Evolutionary conservation across 2,888 invertebrate species (phyloP).

Genomic region (Marronus borbonicus): DNA sequence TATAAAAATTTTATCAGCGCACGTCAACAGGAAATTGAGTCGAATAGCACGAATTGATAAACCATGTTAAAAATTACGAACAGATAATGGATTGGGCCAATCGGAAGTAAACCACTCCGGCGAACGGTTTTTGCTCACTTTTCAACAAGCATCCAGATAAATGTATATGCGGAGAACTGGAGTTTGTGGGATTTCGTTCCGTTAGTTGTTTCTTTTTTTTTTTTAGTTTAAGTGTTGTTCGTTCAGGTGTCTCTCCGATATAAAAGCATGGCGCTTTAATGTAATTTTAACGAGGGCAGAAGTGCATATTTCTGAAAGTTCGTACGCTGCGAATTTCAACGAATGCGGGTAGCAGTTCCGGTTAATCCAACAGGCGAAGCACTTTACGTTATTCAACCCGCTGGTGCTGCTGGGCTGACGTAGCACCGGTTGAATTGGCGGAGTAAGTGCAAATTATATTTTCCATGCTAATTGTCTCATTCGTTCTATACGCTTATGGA

Average conservation of each 20-base stretch:
- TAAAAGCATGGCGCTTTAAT: conserved; percentile 68
- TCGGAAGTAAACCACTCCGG: conserved; percentile 43
- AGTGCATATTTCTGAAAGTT: conserved; percentile 63
- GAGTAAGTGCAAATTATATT: conserved; percentile 57
- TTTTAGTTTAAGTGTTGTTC: conserved; percentile 56
- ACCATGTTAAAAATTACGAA: conserved; percentile 67
- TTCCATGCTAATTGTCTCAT: conserved; percentile 56
- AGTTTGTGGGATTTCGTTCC: conserved; percentile 46
- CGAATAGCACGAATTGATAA: conserved; percentile 67
- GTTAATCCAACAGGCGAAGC: conserved; percentile 54
- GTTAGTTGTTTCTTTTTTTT: conserved; percentile 62
- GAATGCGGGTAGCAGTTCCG: conserved; percentile 60
- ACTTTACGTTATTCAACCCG: conserved; percentile 53
- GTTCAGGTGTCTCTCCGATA: conserved; percentile 60
- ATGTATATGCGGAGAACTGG: neutral
- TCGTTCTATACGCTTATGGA: conserved; percentile 31
- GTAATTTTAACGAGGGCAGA: conserved; percentile 68
- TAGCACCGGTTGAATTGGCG: conserved; percentile 50
- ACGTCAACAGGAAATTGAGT: conserved; percentile 65
- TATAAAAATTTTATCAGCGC: conserved; percentile 58
- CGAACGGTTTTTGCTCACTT: conserved; percentile 13
- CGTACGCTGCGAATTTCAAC: conserved; percentile 61
- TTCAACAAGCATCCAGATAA: conserved; percentile 10
- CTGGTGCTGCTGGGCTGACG: neutral
- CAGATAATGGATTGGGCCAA: conserved; percentile 63